Conservation (phyloP, 1,140 invertebrate species). For the Halesus radiatus region DNA sequence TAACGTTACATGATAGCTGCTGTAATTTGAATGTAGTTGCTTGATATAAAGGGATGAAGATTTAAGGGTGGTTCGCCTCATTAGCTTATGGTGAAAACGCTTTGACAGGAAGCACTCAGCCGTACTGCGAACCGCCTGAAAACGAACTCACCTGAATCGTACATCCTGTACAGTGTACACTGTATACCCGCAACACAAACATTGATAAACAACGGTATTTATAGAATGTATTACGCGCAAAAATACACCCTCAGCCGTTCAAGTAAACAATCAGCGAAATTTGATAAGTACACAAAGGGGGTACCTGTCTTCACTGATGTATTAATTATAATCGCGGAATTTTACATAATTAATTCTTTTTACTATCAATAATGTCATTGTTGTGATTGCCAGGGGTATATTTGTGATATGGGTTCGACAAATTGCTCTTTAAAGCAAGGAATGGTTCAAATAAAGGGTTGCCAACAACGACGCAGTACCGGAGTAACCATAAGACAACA, state of each 20-base stretch:
- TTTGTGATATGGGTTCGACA: too few species aligned
- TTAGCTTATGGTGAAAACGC: conserved; percentile 35
- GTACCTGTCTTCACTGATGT: too few species aligned
- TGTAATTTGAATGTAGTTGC: background rate
- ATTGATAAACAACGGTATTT: conserved; percentile 13
- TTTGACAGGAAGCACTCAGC: conserved; percentile 41
- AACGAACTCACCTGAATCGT: conserved; percentile 1
- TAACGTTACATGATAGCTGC: background rate
- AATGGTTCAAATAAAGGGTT: too few species aligned
- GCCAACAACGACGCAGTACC: too few species aligned
- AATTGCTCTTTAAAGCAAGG: too few species aligned
- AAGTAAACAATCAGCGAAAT: background rate
- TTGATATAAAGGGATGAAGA: conserved; percentile 19
- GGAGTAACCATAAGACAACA: too few species aligned
- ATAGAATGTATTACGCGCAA: background rate
- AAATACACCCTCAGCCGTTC: background rate
- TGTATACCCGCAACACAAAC: too few species aligned
- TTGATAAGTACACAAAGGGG: too few species aligned
- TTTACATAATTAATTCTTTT: too few species aligned
- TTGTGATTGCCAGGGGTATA: too few species aligned
- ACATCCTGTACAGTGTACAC: background rate
- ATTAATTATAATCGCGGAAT: too few species aligned
- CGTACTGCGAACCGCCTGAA: conserved; percentile 16
- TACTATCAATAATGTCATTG: too few species aligned
- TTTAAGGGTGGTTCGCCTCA: conserved; percentile 29